Evolutionary conservation across 92 coral and sea anemone species (phyloP).

Genomic region (Ricordea florida): DNA sequence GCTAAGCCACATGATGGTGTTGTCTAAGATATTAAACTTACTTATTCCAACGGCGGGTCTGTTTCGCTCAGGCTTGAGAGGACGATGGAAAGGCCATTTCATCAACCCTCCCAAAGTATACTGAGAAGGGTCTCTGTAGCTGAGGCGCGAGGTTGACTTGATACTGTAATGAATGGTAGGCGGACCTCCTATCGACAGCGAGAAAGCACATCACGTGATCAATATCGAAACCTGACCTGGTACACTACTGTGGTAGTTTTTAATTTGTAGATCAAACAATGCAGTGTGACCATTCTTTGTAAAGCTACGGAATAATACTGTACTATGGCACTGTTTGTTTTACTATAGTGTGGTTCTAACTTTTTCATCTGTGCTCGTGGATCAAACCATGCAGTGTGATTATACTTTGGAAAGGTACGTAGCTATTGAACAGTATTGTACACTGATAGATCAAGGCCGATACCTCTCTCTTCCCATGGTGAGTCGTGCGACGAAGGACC

Average conservation of each 20-base stretch:
- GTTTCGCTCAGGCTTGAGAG: slow-evolving; percentile 22
- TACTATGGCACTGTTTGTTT: background rate
- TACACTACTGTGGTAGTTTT: background rate
- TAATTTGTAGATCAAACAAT: background rate
- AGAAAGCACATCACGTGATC: too few species aligned
- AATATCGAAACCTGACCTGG: too few species aligned
- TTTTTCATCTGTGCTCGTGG: too few species aligned
- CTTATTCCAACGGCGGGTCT: slow-evolving; percentile 73
- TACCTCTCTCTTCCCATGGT: slow-evolving; percentile 93
- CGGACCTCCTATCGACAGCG: slow-evolving; percentile 55
- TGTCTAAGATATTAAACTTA: slow-evolving; percentile 1
- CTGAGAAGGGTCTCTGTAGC: slow-evolving; percentile 73
- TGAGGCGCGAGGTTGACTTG: slow-evolving; percentile 81
- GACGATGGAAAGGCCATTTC: slow-evolving; percentile 32
- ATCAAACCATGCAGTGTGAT: too few species aligned
- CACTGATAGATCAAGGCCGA: background rate
- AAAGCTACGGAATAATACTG: background rate
- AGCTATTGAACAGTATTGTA: too few species aligned
- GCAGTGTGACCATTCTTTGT: background rate
- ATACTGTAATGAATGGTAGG: slow-evolving; percentile 77
- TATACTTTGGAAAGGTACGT: too few species aligned
- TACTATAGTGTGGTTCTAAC: background rate
- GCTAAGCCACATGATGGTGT: background rate
- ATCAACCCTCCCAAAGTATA: slow-evolving; percentile 36
- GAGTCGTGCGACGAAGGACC: slow-evolving; percentile 55